Conservation (phyloP, 2,888 invertebrate species). For the Brachynemurus nebulosus region DNA sequence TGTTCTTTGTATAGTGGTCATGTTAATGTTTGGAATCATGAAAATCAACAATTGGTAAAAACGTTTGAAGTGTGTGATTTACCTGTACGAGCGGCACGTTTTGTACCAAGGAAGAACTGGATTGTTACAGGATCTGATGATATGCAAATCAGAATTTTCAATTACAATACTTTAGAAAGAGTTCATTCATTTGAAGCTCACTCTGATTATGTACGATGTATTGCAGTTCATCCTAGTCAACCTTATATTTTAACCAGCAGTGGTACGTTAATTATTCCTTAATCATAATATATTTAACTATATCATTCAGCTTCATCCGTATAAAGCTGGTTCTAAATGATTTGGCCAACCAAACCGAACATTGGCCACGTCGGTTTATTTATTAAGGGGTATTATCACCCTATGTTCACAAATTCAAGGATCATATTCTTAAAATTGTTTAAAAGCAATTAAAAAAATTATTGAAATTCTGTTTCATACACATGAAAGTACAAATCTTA, state of each 20-base stretch:
- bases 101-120: constrained; percentile 97
- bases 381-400: too few species aligned
- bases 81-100: constrained; percentile 90
- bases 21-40: constrained; percentile 99
- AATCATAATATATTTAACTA: neutral
- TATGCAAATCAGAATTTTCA: constrained; percentile 90
- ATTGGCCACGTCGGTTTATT: too few species aligned
- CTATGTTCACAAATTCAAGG: too few species aligned
- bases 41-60: constrained; percentile 79
- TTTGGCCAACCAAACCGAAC: too few species aligned
- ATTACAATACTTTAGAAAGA: constrained; percentile 95
- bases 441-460: too few species aligned
- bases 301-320: too few species aligned
- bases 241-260: constrained; percentile 93
- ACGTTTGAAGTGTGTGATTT: constrained; percentile 91
- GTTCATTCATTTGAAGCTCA: constrained; percentile 96
- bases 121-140: constrained; percentile 95
- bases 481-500: too few species aligned
- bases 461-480: too few species aligned
- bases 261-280: constrained; percentile 46
- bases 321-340: too few species aligned
- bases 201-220: constrained; percentile 93
- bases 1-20: constrained; percentile 97
- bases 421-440: too few species aligned
- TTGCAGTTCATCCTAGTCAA: constrained; percentile 94